Percentiles rank a stretch among this genome's conserved stretches.
Conservation (phyloP, 2,888 invertebrate genomes). For the Lochmaea crataegi region DNA sequence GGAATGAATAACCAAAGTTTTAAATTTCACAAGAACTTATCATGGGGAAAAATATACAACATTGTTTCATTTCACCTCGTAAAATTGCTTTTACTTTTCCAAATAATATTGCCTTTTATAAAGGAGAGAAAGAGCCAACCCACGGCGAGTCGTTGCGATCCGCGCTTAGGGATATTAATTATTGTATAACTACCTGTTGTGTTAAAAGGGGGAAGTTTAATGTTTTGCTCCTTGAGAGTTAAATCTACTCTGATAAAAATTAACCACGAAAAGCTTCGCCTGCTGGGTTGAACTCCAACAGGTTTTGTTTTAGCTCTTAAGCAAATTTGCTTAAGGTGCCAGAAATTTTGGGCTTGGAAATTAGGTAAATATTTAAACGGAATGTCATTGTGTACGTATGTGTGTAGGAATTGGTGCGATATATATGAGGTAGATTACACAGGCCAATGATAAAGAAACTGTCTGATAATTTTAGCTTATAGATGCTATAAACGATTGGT, state of each 20-base stretch:
- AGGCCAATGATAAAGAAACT: no score
- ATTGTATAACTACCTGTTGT: constrained; percentile 48
- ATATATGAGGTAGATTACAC: no score
- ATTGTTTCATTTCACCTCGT: not conserved
- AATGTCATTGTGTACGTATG: no score
- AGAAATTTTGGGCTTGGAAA: constrained; percentile 1
- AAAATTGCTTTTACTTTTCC: not conserved
- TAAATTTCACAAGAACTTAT: no score
- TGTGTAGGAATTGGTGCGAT: no score
- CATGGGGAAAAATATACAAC: not conserved
- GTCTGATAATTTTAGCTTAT: no score
- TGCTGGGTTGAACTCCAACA: constrained; percentile 23
- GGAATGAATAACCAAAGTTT: no score
- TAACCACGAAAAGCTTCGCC: constrained; percentile 28
- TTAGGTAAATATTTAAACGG: not conserved
- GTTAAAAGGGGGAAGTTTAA: constrained; percentile 35
- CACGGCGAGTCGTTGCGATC: constrained; percentile 29
- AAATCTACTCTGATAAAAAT: constrained; percentile 42
- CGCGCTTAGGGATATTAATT: constrained; percentile 42
- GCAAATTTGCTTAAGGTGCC: constrained; percentile 18
- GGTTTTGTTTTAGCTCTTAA: constrained; percentile 25
- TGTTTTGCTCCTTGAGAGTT: constrained; percentile 39
- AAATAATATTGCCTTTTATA: not conserved
- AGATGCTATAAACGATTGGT: no score
- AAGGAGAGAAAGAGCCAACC: not conserved